A percentile compares a stretch with the other conserved stretches of the same genome.
These are phyloP conservation scores for Mystacornis crossleyi DNA, from an alignment of 2,113 vertebrate genomes.

Conservation along the genomic window DNA sequence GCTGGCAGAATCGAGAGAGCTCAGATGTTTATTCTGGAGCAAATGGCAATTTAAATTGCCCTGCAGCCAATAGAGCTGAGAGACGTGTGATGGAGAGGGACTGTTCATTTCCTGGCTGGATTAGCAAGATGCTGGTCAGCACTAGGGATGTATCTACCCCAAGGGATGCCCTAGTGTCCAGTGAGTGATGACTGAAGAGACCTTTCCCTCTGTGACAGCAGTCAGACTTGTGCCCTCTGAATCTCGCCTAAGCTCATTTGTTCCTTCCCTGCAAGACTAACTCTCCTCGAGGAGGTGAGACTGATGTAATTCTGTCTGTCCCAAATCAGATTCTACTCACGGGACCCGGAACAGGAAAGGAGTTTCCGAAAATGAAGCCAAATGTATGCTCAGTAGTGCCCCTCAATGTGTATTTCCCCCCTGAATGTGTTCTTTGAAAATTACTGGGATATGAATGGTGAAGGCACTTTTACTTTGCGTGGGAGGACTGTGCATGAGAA, in stretches of 20 bases:
- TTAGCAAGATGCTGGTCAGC: neutral
- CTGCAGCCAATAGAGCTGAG: neutral
- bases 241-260: neutral
- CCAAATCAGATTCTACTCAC: neutral
- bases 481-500: neutral
- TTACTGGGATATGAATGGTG: neutral
- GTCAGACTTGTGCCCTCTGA: neutral
- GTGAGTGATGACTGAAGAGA: neutral
- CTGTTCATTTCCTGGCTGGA: neutral
- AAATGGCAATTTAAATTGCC: neutral
- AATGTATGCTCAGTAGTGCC: neutral
- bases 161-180: neutral
- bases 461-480: neutral
- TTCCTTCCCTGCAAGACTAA: neutral
- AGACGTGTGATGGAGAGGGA: neutral
- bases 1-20: neutral
- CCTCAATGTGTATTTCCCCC: accelerated
- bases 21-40: neutral
- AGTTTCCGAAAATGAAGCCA: neutral
- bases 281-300: neutral
- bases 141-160: neutral
- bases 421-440: neutral
- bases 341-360: neutral
- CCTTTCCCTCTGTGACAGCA: neutral
- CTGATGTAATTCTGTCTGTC: neutral